Evolutionary conservation across 2,888 invertebrate genomes (phyloP).

Genomic region (Atherix ibis): DNA sequence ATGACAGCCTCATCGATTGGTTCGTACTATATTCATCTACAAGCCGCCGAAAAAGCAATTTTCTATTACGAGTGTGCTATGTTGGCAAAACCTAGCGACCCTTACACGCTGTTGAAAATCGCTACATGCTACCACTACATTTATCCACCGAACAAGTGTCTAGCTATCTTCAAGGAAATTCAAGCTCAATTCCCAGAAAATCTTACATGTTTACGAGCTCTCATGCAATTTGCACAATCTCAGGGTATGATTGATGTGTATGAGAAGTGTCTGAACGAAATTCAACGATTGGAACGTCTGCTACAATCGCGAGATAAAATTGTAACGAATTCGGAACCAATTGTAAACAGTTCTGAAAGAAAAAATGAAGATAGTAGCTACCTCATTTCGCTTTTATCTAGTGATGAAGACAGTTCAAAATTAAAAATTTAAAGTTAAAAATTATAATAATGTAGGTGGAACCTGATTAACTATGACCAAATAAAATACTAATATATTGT

Average conservation of each 20-base stretch:
- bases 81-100: conserved; percentile 58
- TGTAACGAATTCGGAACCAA: no score
- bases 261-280: conserved; percentile 65
- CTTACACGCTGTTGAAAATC: conserved; percentile 72
- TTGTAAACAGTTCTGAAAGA: no score
- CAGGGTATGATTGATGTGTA: conserved; percentile 75
- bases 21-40: conserved; percentile 75
- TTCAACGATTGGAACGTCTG: conserved; percentile 48
- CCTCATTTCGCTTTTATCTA: no score
- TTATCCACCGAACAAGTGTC: conserved; percentile 43
- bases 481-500: no score
- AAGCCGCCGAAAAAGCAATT: conserved; percentile 75
- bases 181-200: conserved; percentile 88
- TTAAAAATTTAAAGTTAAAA: no score
- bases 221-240: conserved; percentile 31
- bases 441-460: no score
- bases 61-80: conserved; percentile 68
- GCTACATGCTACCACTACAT: conserved; percentile 71
- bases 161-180: conserved; percentile 36
- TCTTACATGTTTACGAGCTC: conserved; percentile 70
- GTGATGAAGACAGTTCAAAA: no score
- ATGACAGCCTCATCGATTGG: conserved; percentile 79
- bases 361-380: no score
- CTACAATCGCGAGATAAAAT: conserved; percentile 22
- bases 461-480: no score